A percentile compares a stretch with the other conserved stretches of the same genome.
Evolutionary conservation across 2,888 invertebrate species (phyloP).

Genomic region (Chouioia cunea): DNA sequence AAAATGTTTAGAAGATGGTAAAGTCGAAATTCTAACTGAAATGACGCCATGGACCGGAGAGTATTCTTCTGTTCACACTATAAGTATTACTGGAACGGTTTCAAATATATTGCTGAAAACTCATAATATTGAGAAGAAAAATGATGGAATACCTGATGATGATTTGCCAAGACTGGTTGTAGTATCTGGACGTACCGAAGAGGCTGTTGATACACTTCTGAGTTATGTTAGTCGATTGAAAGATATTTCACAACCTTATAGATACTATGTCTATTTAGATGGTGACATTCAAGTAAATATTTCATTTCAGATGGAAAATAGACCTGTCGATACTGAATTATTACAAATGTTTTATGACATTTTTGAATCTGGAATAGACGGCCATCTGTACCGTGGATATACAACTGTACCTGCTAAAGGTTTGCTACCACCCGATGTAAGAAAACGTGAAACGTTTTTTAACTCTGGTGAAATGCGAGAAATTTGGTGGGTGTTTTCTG

Average conservation of each 20-base stretch:
- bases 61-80: conserved; percentile 85
- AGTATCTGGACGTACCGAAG: conserved; percentile 85
- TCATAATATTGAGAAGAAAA: conserved; percentile 73
- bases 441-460: conserved; percentile 72
- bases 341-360: conserved; percentile 74
- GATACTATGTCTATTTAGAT: background rate
- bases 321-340: conserved; percentile 75
- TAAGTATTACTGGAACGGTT: conserved; percentile 93
- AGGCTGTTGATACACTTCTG: conserved; percentile 77
- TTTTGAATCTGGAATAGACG: conserved; percentile 70
- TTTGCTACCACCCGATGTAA: conserved; percentile 53
- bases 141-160: conserved; percentile 75
- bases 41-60: conserved; percentile 76
- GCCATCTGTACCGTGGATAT: conserved; percentile 84
- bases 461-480: conserved; percentile 76
- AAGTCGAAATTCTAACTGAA: conserved; percentile 45
- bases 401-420: conserved; percentile 70
- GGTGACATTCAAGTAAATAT: background rate
- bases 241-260: background rate
- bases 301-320: conserved; percentile 67
- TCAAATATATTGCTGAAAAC: conserved; percentile 79
- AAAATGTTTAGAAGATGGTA: conserved; percentile 45
- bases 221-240: conserved; percentile 71
- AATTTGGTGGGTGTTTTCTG: conserved; percentile 91
- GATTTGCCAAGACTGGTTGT: conserved; percentile 80